Percentiles rank a stretch among this genome's conserved stretches.
These are phyloP conservation scores for Leiothrix lutea DNA, from an alignment of 2,113 vertebrate genomes.

Conservation along the genomic window DNA sequence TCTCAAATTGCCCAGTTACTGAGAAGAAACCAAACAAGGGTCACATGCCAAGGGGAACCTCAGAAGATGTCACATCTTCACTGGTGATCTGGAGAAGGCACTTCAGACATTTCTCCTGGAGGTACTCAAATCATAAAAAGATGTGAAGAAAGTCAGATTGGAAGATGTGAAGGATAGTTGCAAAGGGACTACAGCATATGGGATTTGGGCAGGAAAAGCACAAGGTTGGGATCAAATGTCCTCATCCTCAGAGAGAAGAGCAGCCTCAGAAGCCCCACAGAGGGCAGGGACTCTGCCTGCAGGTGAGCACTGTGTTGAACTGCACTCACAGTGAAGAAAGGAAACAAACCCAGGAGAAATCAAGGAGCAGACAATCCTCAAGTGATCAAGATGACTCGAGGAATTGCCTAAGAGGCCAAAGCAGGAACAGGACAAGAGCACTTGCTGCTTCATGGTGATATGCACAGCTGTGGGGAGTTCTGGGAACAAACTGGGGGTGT, in stretches of 20 bases:
- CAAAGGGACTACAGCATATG: fast-evolving
- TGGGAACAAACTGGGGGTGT: fast-evolving
- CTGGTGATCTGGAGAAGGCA: neutral
- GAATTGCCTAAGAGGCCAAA: neutral
- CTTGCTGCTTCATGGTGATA: neutral
- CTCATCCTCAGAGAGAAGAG: neutral
- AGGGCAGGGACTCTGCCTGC: neutral
- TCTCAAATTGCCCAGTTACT: neutral
- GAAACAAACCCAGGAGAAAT: neutral
- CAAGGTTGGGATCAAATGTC: neutral
- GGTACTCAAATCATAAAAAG: neutral
- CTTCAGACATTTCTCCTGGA: neutral
- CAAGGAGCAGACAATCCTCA: neutral
- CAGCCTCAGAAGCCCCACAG: neutral
- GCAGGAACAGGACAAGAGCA: fast-evolving
- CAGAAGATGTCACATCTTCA: neutral
- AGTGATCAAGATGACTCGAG: neutral
- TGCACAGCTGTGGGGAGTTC: neutral
- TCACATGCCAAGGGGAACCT: neutral
- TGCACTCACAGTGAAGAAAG: fast-evolving
- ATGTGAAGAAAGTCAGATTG: neutral
- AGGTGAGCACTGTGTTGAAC: neutral
- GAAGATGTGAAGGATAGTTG: neutral
- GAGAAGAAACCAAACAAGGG: neutral
- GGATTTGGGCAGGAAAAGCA: neutral